Conservation (phyloP, 1,140 invertebrate species). For the Hyphantria cunea region DNA sequence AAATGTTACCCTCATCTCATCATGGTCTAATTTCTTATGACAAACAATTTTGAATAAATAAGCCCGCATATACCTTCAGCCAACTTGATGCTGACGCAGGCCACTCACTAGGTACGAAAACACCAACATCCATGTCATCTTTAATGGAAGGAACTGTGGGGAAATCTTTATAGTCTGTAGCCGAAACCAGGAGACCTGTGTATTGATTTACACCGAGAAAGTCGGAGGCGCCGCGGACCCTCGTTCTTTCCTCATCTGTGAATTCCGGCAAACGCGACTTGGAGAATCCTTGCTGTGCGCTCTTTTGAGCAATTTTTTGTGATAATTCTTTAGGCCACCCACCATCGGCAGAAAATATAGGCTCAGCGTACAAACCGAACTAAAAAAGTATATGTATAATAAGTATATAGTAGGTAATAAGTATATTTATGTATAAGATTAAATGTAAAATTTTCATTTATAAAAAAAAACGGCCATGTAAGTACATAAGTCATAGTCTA, state of each 20-base stretch:
- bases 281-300: conserved; percentile 71
- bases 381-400: too few relatives aligned
- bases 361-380: conserved; percentile 82
- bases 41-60: background rate
- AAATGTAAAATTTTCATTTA: too few relatives aligned
- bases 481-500: too few relatives aligned
- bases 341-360: conserved; percentile 83
- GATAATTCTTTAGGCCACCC: conserved; percentile 84
- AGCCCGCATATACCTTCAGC: conserved; percentile 31
- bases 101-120: conserved; percentile 31
- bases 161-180: conserved; percentile 26
- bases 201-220: conserved; percentile 86
- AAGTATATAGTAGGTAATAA: too few relatives aligned
- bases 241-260: conserved; percentile 73
- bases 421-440: too few relatives aligned
- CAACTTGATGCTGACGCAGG: conserved; percentile 35
- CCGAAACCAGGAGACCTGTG: conserved; percentile 58
- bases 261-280: conserved; percentile 81
- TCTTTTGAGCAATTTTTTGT: conserved; percentile 77
- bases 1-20: too few relatives aligned
- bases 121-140: conserved; percentile 39
- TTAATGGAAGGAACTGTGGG: conserved; percentile 41
- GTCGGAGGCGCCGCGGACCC: conserved; percentile 83
- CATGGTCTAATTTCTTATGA: too few relatives aligned
- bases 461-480: too few relatives aligned